Conservation (phyloP, 2,888 invertebrate genomes). For the Lochmaea capreae region DNA sequence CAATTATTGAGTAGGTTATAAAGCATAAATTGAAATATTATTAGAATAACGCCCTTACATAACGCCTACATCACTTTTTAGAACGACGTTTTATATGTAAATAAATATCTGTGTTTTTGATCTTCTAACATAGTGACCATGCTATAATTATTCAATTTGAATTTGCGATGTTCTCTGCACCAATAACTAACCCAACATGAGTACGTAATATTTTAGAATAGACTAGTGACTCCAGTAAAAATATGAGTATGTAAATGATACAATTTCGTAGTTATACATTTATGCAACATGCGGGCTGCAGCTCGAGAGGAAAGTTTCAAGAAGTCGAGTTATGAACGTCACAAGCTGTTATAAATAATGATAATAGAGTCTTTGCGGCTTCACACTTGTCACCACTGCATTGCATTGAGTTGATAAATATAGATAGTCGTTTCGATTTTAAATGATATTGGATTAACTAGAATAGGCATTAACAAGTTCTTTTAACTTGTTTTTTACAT, state of each 20-base stretch:
- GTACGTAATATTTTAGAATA: conserved; percentile 11
- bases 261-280: neutral
- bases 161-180: neutral
- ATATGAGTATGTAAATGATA: conserved; percentile 23
- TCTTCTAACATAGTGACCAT: neutral
- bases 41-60: neutral
- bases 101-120: neutral
- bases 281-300: conserved; percentile 3
- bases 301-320: conserved; percentile 7
- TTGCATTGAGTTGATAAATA: neutral
- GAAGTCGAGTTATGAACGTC: conserved; percentile 11
- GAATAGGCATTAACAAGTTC: no score
- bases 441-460: no score
- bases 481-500: no score
- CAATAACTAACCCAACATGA: neutral
- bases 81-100: neutral
- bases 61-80: neutral
- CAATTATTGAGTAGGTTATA: no score
- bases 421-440: neutral
- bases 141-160: neutral
- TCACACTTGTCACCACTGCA: neutral
- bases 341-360: conserved; percentile 8
- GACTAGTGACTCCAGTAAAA: conserved; percentile 12
- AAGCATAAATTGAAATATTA: neutral
- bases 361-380: neutral